Evolutionary conservation across 2,797 vertebrate genomes (phyloP), one percentile per base, ranked within the genome.

Genomic region (Amblyraja radiata): DNA sequence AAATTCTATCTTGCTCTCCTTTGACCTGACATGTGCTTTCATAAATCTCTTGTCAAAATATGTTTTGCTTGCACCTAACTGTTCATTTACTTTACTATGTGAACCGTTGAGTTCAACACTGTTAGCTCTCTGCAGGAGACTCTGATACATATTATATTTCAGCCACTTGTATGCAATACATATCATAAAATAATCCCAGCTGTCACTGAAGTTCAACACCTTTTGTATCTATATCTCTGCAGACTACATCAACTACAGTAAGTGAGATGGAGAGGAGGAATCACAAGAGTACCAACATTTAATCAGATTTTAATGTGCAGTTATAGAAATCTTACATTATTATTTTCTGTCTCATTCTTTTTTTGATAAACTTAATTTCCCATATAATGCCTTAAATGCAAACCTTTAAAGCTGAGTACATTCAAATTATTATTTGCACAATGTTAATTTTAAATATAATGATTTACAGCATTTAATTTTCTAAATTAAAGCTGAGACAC

Each of bases 401-500:
- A 54, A 54, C 46, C 46, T 54, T 54, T 54, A 6, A 86, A 32
- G 58, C 83, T 28, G 54, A 63, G 25, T 3, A 13, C 25, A 86
- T 25, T 86, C 5, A 61, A 54, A 84, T 84, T 84, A 61, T 14
- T 84, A 86, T 63, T 63, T 86, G 25, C 25, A n/a, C 1, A n/a
- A 84, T 61, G 58, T 86, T 86, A 63, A 63, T 86, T 86, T 83
- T 63, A n/a, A 61, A 86, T 86, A 63, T 61, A 86, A n/a, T 58
- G 13, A n/a, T 86, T 28, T 61, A 63, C 25, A 58, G 61, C 54
- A 63, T 86, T 63, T 86, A 63, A 25, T 25, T 86, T 5, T 86
- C 6, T 11, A 8, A 83, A 25, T 83, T 83, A 25, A 58, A 83
- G 23, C 23, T 25, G 10, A 28, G 21, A 61, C 61, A 61, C n/a